A percentile compares a stretch with the other conserved stretches of the same genome.
These are phyloP conservation scores for Amaurobius ferox DNA, from an alignment of 2,888 invertebrate genomes.

Conservation along the genomic window DNA sequence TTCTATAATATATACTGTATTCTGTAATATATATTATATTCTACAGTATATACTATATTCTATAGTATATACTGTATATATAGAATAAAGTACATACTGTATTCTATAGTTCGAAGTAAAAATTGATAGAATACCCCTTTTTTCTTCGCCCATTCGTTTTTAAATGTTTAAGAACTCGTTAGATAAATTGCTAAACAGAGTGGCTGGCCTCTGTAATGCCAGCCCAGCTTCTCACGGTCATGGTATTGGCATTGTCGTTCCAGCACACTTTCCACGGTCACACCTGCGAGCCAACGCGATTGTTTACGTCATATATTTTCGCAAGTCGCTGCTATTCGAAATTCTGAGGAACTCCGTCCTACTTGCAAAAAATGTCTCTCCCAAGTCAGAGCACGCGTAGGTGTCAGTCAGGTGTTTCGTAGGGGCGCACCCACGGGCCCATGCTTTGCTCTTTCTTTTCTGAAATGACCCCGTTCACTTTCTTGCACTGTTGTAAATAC, in stretches of 20 bases:
- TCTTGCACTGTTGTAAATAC: slow-evolving; percentile 5
- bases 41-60: too few relatives aligned
- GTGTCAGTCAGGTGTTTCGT: slow-evolving; percentile 57
- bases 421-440: slow-evolving; percentile 53
- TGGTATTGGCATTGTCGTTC: slow-evolving; percentile 1
- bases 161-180: too few relatives aligned
- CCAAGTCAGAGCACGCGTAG: slow-evolving; percentile 19
- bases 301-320: slow-evolving; percentile 33
- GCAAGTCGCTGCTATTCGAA: background rate
- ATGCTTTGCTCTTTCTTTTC: too few relatives aligned
- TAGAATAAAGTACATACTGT: too few relatives aligned
- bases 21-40: too few relatives aligned
- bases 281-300: slow-evolving; percentile 21
- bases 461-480: slow-evolving; percentile 59
- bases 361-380: slow-evolving; percentile 22
- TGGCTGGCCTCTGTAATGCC: background rate
- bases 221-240: slow-evolving; percentile 15
- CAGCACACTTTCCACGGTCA: background rate
- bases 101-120: too few relatives aligned
- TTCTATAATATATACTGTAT: too few relatives aligned
- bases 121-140: too few relatives aligned
- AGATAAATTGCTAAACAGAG: too few relatives aligned
- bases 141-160: too few relatives aligned
- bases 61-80: too few relatives aligned
- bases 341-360: slow-evolving; percentile 10